These are phyloP conservation scores for Theonella swinhoei DNA, from an alignment of 37 sponge, comb jelly and placozoan species.

Conservation along the genomic window DNA sequence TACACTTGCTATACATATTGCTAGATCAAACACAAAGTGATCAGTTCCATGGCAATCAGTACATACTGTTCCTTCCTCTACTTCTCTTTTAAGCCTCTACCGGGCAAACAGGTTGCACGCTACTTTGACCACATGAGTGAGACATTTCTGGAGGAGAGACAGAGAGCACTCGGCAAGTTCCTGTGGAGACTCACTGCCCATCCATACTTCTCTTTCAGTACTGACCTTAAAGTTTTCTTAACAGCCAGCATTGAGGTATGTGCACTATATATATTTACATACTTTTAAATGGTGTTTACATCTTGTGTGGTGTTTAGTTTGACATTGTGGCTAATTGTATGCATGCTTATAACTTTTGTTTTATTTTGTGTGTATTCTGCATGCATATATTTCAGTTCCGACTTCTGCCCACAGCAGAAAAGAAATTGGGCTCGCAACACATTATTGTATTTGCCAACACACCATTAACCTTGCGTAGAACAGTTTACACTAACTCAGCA, in stretches of 20 bases:
- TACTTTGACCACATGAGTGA: conserved; percentile 80
- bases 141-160: conserved; percentile 69
- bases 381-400: not conserved
- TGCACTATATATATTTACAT: no score
- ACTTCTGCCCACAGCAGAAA: no score
- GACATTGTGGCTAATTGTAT: not conserved
- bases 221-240: conserved; percentile 61
- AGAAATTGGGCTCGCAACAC: no score
- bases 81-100: conserved; percentile 65
- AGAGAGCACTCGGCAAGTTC: conserved; percentile 79
- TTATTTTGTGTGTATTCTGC: not conserved
- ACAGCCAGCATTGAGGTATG: conserved; percentile 51
- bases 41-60: not conserved
- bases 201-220: conserved; percentile 73
- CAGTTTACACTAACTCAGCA: no score
- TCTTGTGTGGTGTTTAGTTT: not conserved
- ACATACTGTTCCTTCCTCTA: not conserved
- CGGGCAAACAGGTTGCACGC: conserved; percentile 79
- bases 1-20: no score
- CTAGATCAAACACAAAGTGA: no score
- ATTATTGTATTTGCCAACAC: no score
- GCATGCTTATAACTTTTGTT: not conserved
- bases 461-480: no score
- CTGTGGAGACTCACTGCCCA: conserved; percentile 65
- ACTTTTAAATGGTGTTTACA: no score